These are phyloP conservation scores for Hippoglossus hippoglossus DNA, from an alignment of 2,797 vertebrate species.

Conservation along the genomic window DNA sequence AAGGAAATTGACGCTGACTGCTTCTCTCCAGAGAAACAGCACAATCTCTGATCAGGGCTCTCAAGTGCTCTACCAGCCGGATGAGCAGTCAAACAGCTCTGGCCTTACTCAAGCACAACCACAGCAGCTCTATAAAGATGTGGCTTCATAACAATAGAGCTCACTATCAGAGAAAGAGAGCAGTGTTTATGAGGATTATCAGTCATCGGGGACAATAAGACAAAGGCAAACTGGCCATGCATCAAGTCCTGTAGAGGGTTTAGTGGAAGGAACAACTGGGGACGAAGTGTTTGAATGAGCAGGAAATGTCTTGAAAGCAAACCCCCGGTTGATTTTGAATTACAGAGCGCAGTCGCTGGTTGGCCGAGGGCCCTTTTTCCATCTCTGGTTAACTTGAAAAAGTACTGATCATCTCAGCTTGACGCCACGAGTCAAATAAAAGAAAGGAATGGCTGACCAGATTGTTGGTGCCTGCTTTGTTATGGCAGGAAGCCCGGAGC, in stretches of 20 bases:
- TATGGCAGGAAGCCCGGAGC: constrained; percentile 61
- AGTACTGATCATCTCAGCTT: constrained; percentile 43
- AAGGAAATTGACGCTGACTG: constrained; percentile 45
- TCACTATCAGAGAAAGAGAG: neutral
- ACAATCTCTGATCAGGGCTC: constrained; percentile 30
- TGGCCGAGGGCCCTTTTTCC: constrained; percentile 75
- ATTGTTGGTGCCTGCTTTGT: constrained; percentile 32
- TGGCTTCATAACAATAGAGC: constrained; percentile 10
- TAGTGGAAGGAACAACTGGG: constrained; percentile 11
- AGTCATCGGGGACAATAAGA: neutral
- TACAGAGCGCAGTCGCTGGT: constrained; percentile 13
- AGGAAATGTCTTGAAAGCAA: constrained; percentile 35
- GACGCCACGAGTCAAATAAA: constrained; percentile 67
- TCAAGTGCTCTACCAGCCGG: constrained; percentile 33
- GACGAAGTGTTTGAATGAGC: constrained; percentile 21
- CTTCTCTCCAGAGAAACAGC: constrained; percentile 37
- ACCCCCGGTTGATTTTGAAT: constrained; percentile 35
- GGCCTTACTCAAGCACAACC: constrained; percentile 41
- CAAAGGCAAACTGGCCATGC: neutral
- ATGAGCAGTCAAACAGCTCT: constrained; percentile 51
- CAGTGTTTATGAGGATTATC: too few species aligned
- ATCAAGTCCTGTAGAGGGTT: neutral
- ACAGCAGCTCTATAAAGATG: constrained; percentile 35
- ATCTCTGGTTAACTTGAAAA: constrained; percentile 69
- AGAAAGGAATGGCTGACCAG: constrained; percentile 59